Evolutionary conservation across 2,113 vertebrate species (phyloP), one percentile per base, ranked within the genome.

Genomic region (Piprites chloris): DNA sequence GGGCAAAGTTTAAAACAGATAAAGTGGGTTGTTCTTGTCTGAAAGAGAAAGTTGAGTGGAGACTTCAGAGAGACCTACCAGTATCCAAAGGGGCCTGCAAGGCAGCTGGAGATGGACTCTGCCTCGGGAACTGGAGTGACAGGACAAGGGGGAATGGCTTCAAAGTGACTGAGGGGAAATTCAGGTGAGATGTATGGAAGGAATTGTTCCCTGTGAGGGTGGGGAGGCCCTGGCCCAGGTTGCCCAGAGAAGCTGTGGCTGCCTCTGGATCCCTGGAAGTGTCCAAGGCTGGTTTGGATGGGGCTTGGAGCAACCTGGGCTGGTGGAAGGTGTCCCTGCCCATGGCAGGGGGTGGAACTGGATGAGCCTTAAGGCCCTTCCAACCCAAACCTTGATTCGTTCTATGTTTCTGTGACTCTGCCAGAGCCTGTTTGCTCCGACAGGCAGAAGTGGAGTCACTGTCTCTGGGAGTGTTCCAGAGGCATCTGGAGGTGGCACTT

Each of bases 311-410:
- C 55, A 46, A 1, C 28, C 47, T 78, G 85, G 74, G 39, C 15
- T 0, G 5, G 14, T 46, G 33, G 74, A 0, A 79, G 41, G n/a
- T 30, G 47, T 78, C 56, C 18, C 37, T 86, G 53, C 7, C 21
- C 24, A 14, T 42, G 83, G 32, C 52, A 77, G 8, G 21, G 33
- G 9, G 5, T 44, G 53, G 27, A 2, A 27, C 0, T 0, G 0
- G 55, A 21, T 11, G 47, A 15, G 10, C 28, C 52, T 47, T 4
- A 2, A 20, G n/a, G 24, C 15, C 2, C 9, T 79, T 78, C 33
- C 65, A 39, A n/a, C 28, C 23, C 65, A 37, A 28, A 39, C 9
- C 18, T 11, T 20, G 58, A 27, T 49, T 72, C 17, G 6, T 39
- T 7, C 23, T 37, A 3, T 61, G 16, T 61, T 18, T 55, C 7